These are phyloP conservation scores for Carollia perspicillata DNA, from an alignment of 2,113 vertebrate species.

Conservation along the genomic window DNA sequence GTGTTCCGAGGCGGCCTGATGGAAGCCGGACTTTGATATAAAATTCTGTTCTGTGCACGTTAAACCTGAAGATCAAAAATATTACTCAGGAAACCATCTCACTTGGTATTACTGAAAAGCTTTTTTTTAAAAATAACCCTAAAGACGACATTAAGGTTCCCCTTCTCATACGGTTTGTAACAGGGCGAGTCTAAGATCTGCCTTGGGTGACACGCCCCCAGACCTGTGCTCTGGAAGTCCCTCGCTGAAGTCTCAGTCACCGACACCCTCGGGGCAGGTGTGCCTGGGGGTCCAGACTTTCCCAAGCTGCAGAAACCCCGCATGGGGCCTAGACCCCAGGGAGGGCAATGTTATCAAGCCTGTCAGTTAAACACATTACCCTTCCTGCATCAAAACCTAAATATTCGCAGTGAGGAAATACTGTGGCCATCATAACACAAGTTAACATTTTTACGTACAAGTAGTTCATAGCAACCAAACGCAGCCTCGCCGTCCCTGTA, in stretches of 20 bases:
- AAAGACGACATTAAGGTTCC: neutral
- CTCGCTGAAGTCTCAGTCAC: neutral
- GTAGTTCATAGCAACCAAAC: conserved; percentile 14
- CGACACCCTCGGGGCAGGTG: neutral
- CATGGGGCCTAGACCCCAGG: neutral
- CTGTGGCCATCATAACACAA: neutral
- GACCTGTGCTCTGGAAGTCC: neutral
- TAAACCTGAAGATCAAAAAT: conserved; percentile 84
- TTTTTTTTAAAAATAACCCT: neutral
- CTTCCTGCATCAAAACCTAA: neutral
- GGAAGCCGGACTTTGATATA: conserved; percentile 93
- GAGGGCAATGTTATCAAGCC: neutral
- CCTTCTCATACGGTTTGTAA: neutral
- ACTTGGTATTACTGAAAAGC: neutral
- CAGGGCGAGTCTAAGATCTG: neutral
- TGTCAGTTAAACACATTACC: neutral
- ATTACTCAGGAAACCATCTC: conserved; percentile 22
- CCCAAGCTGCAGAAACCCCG: neutral
- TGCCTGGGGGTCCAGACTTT: neutral
- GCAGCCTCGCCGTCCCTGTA: neutral
- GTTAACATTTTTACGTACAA: neutral
- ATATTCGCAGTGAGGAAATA: neutral
- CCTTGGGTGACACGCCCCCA: neutral
- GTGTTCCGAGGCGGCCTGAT: conserved; percentile 90
- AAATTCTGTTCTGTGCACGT: conserved; percentile 98